Base-by-base conservation (phyloP, 2,797 vertebrate species). In the Alfaro cultratus region DNA sequence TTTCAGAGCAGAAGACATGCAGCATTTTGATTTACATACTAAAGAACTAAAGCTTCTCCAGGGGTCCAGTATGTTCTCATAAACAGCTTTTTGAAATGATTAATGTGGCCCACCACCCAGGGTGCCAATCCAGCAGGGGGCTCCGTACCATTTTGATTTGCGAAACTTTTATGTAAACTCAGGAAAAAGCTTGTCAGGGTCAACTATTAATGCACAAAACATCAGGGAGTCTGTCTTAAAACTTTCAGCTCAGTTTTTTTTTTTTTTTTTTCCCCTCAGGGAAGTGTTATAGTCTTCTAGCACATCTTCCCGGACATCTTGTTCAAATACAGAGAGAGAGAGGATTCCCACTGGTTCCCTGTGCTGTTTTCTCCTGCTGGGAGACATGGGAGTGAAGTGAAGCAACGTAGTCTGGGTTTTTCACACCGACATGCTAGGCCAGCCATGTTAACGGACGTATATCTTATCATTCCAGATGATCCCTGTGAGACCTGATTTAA, bases 401-500 rank as follows among this genome's bases (percentile, higher is more conserved):
- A 18, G 34, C 6, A 5, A n/a, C n/a, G n/a, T 10, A 41, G 67
- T 70, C 1, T 3, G 11, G 39, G n/a, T n/a, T 70, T 39, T 45
- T 43, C 41, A 26, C 67, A 26, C 34, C 31, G 18, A 31, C 62
- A 39, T 23, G 36, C 64, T 1, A 23, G 62, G 18, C 18, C 62
- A 39, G 16, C 60, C 34, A 21, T 4, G 16, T 36, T 6, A 31
- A 5, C 67, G 67, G 73, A 83, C 53, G 77, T 70, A 26, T 49
- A 73, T 81, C 34, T 77, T 41, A 23, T 36, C n/a, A 72, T 73
- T 39, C 64, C 41, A 79, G 45, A 5, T 36, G 43, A 23, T 73
- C 41, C 34, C 76, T 51, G 1, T 70, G n/a, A 75, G 71, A 79
- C 73, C 78, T 36, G 76, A 73, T 55, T 45, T 53, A 51, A 80